Conservation (phyloP, 2,113 vertebrate species). For the Polypterus senegalus region DNA sequence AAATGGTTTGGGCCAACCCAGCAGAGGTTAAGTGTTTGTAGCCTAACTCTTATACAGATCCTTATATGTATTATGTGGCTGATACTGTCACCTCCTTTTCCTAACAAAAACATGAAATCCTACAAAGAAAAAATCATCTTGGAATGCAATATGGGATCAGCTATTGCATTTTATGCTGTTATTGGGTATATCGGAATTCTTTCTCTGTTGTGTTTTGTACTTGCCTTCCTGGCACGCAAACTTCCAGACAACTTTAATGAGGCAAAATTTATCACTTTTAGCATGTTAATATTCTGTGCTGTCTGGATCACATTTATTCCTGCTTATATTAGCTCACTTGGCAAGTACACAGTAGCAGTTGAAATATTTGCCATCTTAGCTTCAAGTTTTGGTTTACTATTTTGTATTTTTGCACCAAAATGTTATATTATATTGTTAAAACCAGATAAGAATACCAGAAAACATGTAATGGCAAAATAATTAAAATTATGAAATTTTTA, state of each 20-base stretch:
- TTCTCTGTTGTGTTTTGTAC: background rate
- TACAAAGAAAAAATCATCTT: background rate
- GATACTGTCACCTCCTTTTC: slow-evolving; percentile 2
- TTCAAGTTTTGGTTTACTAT: slow-evolving; percentile 23
- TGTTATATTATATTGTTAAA: background rate
- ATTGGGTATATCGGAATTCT: background rate
- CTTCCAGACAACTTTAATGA: background rate
- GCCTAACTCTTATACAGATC: background rate
- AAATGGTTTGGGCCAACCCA: slow-evolving; percentile 6
- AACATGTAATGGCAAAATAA: background rate
- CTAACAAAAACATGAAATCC: slow-evolving; percentile 1
- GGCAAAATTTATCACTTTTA: slow-evolving; percentile 5
- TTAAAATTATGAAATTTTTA: too few relatives aligned
- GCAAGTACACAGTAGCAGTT: background rate
- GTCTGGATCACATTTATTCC: slow-evolving; percentile 1
- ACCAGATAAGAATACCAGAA: background rate
- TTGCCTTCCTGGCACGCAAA: background rate
- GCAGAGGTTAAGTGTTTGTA: background rate
- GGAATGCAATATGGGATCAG: background rate
- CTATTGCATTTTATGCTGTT: background rate
- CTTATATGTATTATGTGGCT: slow-evolving; percentile 1
- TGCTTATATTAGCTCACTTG: slow-evolving; percentile 1
- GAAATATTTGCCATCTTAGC: slow-evolving; percentile 3
- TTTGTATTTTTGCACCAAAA: background rate
- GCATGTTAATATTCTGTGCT: slow-evolving; percentile 3